Conservation (phyloP, 2,113 vertebrate genomes). For the Sorex fumeus region DNA sequence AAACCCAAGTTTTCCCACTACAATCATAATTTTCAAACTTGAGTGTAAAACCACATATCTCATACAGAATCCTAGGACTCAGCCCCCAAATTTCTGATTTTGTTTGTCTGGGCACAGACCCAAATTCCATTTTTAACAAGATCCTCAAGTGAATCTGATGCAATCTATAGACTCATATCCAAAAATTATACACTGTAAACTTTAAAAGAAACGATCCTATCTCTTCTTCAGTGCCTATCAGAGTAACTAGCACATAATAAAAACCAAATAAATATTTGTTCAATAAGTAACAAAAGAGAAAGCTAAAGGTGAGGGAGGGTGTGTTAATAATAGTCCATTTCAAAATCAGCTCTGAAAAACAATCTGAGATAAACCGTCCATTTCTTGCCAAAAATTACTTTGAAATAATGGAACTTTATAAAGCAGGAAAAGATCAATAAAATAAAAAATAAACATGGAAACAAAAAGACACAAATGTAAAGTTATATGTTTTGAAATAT, state of each 20-base stretch:
- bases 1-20: background rate
- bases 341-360: slow-evolving; percentile 59
- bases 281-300: slow-evolving; percentile 55
- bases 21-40: slow-evolving; percentile 57
- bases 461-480: background rate
- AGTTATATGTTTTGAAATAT: slow-evolving; percentile 48
- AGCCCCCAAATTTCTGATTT: slow-evolving; percentile 55
- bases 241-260: background rate
- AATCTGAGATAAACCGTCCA: slow-evolving; percentile 47
- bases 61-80: slow-evolving; percentile 59
- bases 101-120: slow-evolving; percentile 52
- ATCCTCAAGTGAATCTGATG: slow-evolving; percentile 62
- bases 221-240: background rate
- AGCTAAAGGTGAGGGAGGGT: background rate
- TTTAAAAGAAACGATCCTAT: slow-evolving; percentile 63
- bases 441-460: slow-evolving; percentile 27
- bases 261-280: slow-evolving; percentile 1
- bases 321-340: slow-evolving; percentile 34
- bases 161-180: slow-evolving; percentile 61
- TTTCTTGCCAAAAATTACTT: slow-evolving; percentile 59
- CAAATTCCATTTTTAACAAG: slow-evolving; percentile 78
- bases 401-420: slow-evolving; percentile 49
- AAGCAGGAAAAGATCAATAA: slow-evolving; percentile 4
- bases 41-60: slow-evolving; percentile 23
- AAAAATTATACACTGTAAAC: slow-evolving; percentile 64